Evolutionary conservation across 2,888 invertebrate genomes (phyloP), one percentile per base, ranked within the genome.

Genomic region (Catotricha subobsoleta): DNA sequence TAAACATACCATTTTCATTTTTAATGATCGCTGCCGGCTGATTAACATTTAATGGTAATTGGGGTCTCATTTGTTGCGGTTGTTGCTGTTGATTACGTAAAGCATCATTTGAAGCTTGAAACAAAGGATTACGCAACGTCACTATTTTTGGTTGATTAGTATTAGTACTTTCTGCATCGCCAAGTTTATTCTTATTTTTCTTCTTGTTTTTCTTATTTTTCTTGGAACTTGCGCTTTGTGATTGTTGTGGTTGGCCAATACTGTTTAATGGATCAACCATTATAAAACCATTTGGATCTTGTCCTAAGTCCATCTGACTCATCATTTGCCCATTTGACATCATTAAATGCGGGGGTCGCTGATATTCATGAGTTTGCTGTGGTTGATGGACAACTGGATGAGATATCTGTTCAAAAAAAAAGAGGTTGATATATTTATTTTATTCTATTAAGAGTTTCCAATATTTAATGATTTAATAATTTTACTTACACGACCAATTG

Each of bases 1-100:
- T 84, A 44, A 81, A 84, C 82, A 84, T 84, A 9, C 82, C 82
- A 51, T 76, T 74, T 45, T 75, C 76, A 47, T 73, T 74, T 49
- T 74, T 76, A 49, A 76, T 75, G 46, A 76, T 76, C 3, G 76
- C 71, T 3, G 74, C 74, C 39, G 74, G 74, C 42, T 71, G 71
- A 45, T 64, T 62, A 51, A 59, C 61, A 10, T 25, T 16, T 15
- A 29, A 12, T 30, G 42, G 25, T 16, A 37, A 12, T 19, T 37
- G 42, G 27, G 40, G 34, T 10, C 36, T 45, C 19, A 55, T 67
- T 66, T 0, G 66, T 65, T 27, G 37, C 28, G 12, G 66, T 33
- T 20, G 56, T 58, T 0, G 66, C 59, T 0, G 66, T 66, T 0
- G 67, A 66, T 65, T 67, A 66, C 0, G 67, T 66, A 9, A 66